phyloP scores from a whole-genome alignment of 2,113 vertebrate species.

The Gallinago undulata region DNA sequence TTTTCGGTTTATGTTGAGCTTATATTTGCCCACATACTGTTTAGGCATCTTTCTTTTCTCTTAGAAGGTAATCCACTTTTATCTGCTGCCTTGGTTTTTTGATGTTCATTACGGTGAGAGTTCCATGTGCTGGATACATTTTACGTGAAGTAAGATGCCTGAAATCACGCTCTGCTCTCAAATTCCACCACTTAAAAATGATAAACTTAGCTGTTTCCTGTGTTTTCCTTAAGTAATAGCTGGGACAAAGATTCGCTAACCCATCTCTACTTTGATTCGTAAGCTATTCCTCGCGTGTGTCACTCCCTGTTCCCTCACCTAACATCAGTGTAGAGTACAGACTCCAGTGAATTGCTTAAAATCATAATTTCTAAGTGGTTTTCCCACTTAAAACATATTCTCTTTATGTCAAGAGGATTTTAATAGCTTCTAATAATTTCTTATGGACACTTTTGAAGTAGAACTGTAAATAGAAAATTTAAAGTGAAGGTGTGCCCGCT shows the following conservation, averaged over 20 bases:
- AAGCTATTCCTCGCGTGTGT: not conserved
- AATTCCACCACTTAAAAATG: not conserved
- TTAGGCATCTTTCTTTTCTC: not conserved
- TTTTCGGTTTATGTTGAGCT: not conserved
- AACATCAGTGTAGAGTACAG: not conserved
- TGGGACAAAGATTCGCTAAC: not conserved
- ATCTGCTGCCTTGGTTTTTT: not conserved
- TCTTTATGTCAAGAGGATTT: not conserved
- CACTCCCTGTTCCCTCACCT: not conserved
- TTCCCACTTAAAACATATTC: not conserved
- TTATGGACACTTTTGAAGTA: not conserved
- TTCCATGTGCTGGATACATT: not conserved
- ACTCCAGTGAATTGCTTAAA: not conserved
- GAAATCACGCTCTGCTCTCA: not conserved
- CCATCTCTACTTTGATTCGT: not conserved
- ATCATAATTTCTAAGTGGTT: not conserved
- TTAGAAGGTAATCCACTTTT: not conserved
- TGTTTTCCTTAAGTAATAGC: not conserved
- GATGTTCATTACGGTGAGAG: not conserved
- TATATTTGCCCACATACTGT: not conserved
- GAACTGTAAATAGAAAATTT: not conserved
- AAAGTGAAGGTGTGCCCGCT: not conserved
- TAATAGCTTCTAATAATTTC: not conserved
- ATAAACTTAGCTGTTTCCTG: not conserved
- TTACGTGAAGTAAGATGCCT: not conserved